phyloP scores from a whole-genome alignment of 2,888 invertebrate genomes.

The Xestia ashworthii region DNA sequence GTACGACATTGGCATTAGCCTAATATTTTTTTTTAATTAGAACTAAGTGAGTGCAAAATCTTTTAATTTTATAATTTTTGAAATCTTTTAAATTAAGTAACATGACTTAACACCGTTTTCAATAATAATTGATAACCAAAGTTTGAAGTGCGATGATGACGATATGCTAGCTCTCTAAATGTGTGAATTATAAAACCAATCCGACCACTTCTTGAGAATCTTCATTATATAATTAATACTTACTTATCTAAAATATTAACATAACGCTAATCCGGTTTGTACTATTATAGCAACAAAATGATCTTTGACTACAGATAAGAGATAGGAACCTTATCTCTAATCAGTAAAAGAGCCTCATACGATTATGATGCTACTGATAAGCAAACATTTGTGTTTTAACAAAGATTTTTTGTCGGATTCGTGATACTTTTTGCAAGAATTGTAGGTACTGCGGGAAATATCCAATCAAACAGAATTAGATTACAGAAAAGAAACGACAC shows the following conservation, averaged over 20 bases:
- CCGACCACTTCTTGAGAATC: neutral
- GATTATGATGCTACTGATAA: constrained; percentile 8
- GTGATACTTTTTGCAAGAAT: neutral
- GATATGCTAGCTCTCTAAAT: neutral
- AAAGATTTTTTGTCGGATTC: neutral
- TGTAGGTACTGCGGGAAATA: neutral
- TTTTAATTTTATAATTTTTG: no score
- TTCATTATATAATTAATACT: neutral
- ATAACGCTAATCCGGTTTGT: constrained; percentile 24
- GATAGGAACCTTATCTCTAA: constrained; percentile 25
- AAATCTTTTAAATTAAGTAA: no score
- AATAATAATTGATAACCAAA: neutral
- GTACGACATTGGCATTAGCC: no score
- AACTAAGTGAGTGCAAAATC: no score
- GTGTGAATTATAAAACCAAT: constrained; percentile 9
- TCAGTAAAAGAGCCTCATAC: constrained; percentile 11
- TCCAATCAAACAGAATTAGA: neutral
- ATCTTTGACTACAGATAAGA: constrained; percentile 35
- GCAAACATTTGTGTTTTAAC: neutral
- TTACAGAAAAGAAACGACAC: no score
- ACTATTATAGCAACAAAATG: constrained; percentile 21
- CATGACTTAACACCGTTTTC: neutral
- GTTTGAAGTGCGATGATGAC: neutral
- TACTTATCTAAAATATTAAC: constrained; percentile 15
- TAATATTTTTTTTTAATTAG: no score